phyloP scores from a whole-genome alignment of 2,113 vertebrate species.

The Catharus minimus region DNA sequence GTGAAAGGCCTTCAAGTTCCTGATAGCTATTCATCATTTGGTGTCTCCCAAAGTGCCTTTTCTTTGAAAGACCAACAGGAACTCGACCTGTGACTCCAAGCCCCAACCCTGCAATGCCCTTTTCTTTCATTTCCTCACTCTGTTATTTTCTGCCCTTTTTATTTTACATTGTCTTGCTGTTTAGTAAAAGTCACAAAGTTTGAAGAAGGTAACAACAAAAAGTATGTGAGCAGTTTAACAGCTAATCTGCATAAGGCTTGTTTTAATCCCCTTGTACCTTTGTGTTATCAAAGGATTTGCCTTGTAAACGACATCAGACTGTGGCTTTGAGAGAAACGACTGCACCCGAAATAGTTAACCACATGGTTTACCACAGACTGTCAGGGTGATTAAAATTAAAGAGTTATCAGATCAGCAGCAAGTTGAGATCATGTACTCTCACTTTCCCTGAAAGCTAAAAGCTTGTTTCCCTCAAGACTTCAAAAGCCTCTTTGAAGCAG shows the following conservation, averaged over 20 bases:
- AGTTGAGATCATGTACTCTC: constrained; percentile 47
- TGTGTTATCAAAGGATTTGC: background rate
- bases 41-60: background rate
- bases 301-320: constrained; percentile 12
- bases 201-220: background rate
- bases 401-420: constrained; percentile 59
- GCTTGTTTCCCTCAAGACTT: constrained; percentile 61
- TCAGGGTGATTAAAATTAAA: constrained; percentile 68
- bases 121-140: background rate
- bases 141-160: background rate
- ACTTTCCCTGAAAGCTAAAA: constrained; percentile 65
- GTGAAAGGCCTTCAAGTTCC: background rate
- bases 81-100: background rate
- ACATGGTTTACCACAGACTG: constrained; percentile 65
- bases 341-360: constrained; percentile 67
- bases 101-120: background rate
- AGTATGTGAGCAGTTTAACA: background rate
- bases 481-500: constrained; percentile 61
- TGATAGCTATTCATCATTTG: background rate
- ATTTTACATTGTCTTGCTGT: background rate
- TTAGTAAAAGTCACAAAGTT: background rate
- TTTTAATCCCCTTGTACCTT: background rate
- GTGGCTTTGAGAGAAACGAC: constrained; percentile 31
- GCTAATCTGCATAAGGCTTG: background rate
- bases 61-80: background rate